These are phyloP conservation scores for Agapornis roseicollis DNA, from an alignment of 2,113 vertebrate genomes.

Conservation along the genomic window DNA sequence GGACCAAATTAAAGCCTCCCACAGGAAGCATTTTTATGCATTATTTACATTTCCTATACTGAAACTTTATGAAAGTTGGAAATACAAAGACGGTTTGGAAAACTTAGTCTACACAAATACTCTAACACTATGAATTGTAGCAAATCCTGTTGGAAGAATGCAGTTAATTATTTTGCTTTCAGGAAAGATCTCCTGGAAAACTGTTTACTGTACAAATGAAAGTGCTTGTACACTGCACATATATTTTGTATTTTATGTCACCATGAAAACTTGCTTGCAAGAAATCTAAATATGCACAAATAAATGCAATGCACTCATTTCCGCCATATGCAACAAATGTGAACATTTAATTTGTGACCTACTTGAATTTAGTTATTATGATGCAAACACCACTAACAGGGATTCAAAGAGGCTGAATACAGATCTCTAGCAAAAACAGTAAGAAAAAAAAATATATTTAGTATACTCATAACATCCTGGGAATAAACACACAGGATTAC, in stretches of 20 bases:
- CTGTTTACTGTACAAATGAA: conserved; percentile 68
- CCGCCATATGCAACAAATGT: not conserved
- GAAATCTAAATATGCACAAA: not conserved
- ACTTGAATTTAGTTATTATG: not conserved
- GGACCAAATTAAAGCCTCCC: conserved; percentile 48
- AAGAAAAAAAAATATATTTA: not conserved
- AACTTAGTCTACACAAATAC: conserved; percentile 41
- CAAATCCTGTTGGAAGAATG: conserved; percentile 30
- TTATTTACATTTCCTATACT: conserved; percentile 37
- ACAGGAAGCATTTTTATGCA: not conserved
- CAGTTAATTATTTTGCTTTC: conserved; percentile 73
- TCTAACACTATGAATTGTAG: conserved; percentile 76
- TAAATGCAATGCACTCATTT: not conserved
- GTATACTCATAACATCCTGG: not conserved
- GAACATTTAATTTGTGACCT: not conserved
- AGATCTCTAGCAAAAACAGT: not conserved
- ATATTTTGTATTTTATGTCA: conserved; percentile 44
- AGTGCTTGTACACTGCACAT: conserved; percentile 55
- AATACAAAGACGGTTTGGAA: conserved; percentile 1
- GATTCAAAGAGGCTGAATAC: not conserved
- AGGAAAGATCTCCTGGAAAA: conserved; percentile 60
- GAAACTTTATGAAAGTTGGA: conserved; percentile 30
- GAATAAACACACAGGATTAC: not conserved
- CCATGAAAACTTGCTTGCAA: not conserved
- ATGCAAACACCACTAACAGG: not conserved